A percentile compares a stretch with the other conserved stretches of the same genome.
These are phyloP conservation scores for Petrolisthes manimaculis DNA, from an alignment of 2,888 invertebrate genomes.

Conservation along the genomic window DNA sequence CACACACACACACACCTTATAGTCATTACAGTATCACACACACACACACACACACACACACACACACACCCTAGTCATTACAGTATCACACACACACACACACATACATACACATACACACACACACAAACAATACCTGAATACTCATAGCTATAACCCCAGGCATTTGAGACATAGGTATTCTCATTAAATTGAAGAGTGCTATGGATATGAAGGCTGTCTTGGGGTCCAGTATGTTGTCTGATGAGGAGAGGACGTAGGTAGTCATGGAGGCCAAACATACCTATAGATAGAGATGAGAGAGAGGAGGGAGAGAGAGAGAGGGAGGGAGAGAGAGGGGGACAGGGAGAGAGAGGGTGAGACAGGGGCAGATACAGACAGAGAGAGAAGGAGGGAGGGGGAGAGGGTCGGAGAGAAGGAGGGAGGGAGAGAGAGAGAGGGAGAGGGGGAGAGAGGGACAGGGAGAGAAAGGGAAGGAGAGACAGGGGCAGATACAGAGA, in stretches of 20 bases:
- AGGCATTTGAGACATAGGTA: slow-evolving; percentile 76
- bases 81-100: too few species aligned
- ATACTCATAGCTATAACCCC: slow-evolving; percentile 21
- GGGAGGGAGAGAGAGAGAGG: background rate
- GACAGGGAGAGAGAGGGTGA: background rate
- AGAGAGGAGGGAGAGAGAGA: background rate
- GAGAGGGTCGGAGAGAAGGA: too few species aligned
- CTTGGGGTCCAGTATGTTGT: slow-evolving; percentile 80
- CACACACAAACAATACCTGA: slow-evolving; percentile 69
- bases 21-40: too few species aligned
- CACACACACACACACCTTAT: too few species aligned
- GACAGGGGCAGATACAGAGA: background rate
- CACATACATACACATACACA: too few species aligned
- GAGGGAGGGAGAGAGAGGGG: background rate
- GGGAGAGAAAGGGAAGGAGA: background rate
- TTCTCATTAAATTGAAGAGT: slow-evolving; percentile 87
- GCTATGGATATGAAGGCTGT: slow-evolving; percentile 89
- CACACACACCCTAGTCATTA: too few species aligned
- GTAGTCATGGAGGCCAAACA: slow-evolving; percentile 50
- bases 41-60: too few species aligned
- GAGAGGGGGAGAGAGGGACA: background rate
- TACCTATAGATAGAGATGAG: slow-evolving; percentile 19
- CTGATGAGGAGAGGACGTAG: slow-evolving; percentile 72
- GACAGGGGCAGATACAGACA: background rate
- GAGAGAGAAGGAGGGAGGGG: background rate